Evolutionary conservation across 1,140 invertebrate genomes (phyloP).

Genomic region (Bombus fervidus): DNA sequence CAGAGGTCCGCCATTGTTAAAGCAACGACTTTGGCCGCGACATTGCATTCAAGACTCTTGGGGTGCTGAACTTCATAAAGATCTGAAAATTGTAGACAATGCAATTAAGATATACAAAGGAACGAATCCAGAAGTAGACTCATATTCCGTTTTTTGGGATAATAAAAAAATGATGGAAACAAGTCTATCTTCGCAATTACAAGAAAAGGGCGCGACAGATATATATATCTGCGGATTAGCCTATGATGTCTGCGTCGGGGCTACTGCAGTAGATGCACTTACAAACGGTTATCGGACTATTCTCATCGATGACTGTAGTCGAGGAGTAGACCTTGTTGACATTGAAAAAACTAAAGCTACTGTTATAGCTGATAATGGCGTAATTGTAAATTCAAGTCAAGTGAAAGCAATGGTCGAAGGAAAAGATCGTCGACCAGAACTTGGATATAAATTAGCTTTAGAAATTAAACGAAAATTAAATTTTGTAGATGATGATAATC

Average conservation of each 20-base stretch:
- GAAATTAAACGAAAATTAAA: conserved; percentile 86
- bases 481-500: conserved; percentile 28
- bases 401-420: conserved; percentile 93
- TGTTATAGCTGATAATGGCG: conserved; percentile 88
- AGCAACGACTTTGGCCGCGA: conserved; percentile 95
- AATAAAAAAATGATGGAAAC: conserved; percentile 96
- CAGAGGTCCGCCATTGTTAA: conserved; percentile 90
- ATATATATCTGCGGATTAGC: conserved; percentile 98
- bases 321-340: conserved; percentile 92
- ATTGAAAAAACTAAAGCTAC: conserved; percentile 92
- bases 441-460: conserved; percentile 93
- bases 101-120: conserved; percentile 96
- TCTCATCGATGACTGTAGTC: conserved; percentile 94
- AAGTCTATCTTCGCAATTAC: conserved; percentile 90
- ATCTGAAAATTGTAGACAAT: conserved; percentile 90
- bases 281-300: conserved; percentile 95
- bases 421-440: conserved; percentile 91
- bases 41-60: conserved; percentile 97
- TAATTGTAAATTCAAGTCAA: conserved; percentile 90
- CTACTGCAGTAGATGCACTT: conserved; percentile 93
- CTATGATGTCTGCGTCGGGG: conserved; percentile 97
- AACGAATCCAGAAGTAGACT: conserved; percentile 96
- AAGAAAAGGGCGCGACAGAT: conserved; percentile 92
- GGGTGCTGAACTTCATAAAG: conserved; percentile 96
- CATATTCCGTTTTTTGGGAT: conserved; percentile 99